phyloP scores from a whole-genome alignment of 2,797 vertebrate species.

The Oreochromis mossambicus region DNA sequence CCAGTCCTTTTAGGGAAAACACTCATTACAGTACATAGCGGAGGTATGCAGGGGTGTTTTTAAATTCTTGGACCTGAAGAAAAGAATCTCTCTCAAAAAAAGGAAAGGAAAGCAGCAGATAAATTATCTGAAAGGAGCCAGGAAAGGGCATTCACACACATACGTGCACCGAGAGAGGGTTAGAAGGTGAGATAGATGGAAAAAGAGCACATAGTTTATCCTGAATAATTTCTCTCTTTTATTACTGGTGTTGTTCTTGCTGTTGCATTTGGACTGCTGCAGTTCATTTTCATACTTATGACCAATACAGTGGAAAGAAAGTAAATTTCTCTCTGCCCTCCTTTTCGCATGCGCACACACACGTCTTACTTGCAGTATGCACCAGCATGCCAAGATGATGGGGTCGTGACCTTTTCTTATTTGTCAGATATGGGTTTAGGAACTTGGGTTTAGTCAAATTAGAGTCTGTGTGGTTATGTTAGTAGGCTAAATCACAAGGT shows the following conservation, averaged over 20 bases:
- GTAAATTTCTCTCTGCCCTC: neutral
- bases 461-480: slow-evolving; percentile 15
- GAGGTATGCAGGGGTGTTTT: slow-evolving; percentile 20
- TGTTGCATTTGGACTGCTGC: neutral
- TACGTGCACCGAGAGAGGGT: neutral
- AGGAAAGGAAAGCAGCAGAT: slow-evolving; percentile 10
- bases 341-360: rapidly evolving
- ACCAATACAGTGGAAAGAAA: slow-evolving; percentile 23
- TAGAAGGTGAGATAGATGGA: neutral
- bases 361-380: neutral
- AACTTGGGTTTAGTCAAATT: slow-evolving; percentile 29
- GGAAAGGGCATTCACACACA: neutral
- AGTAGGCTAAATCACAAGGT: neutral
- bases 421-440: neutral
- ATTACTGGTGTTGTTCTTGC: neutral
- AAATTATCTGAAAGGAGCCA: slow-evolving; percentile 24
- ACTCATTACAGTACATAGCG: neutral
- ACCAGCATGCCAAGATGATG: neutral
- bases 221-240: neutral
- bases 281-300: slow-evolving; percentile 29
- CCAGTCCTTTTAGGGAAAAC: slow-evolving; percentile 54
- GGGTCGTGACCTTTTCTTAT: slow-evolving; percentile 30
- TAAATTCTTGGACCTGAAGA: slow-evolving; percentile 25
- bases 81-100: slow-evolving; percentile 15
- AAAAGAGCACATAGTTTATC: neutral